Evolutionary conservation across 2,888 invertebrate species (phyloP), one percentile per base, ranked within the genome.

Genomic region (Hoplodrina ambigua): DNA sequence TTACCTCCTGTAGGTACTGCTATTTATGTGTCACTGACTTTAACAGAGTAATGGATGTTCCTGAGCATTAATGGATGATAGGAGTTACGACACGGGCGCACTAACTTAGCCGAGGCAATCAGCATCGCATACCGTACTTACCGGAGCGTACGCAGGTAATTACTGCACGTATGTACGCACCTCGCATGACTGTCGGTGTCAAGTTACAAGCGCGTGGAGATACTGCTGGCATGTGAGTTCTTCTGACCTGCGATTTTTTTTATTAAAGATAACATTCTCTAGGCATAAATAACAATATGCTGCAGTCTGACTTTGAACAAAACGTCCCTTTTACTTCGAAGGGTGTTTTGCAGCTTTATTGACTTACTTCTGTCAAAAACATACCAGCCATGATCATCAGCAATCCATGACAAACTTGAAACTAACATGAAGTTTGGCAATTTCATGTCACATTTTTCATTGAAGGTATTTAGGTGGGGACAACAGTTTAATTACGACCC

Each of bases 121-220:
- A 57, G 25, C 63, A 55, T 46, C 50, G 20, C 60, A 53, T 55
- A 20, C 54, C 53, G 33, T 25, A 37, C 52, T 53, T 37, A 62
- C n/a, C 49, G 46, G 53, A 57, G 54, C 25, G 66, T 19, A 4
- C 17, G 44, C 41, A 50, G 66, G 41, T 55, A 70, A 57, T 61
- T 49, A 67, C 30, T 54, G 53, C 56, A 20, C 41, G 41, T 4
- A 20, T 33, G 41, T 10, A 55, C 50, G 58, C 37, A 65, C 65
- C 33, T 64, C 52, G 25, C 13, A n/a, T 44, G 8, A 25, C 3
- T 50, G 5, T 30, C 1, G 2, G 53, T 30, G 7, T 49, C 15
- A 58, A 67, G 60, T 13, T 41, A 64, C 13, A 54, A 19, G 19
- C 30, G 44, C 58, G 6, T 10, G 1, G 50, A 17, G 33, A 25